A percentile compares a stretch with the other conserved stretches of the same genome.
Evolutionary conservation across 2,888 invertebrate species (phyloP).

Genomic region (Pycnomerus fuliginosus): DNA sequence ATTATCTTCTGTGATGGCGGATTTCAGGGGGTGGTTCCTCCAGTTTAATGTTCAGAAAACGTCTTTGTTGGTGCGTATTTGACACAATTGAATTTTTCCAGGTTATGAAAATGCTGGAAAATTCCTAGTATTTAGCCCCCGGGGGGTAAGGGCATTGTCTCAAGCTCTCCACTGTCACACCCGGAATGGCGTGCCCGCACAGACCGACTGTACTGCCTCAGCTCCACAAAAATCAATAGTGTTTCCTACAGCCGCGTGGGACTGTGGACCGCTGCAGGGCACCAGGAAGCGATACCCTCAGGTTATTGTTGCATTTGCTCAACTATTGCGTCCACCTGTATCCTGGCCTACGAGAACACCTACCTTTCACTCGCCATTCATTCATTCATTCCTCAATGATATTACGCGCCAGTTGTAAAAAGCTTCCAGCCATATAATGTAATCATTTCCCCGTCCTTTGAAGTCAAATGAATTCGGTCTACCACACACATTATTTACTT

Average conservation of each 20-base stretch:
- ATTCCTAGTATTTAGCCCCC: slow-evolving; percentile 26
- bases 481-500: too few relatives aligned
- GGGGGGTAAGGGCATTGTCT: slow-evolving; percentile 29
- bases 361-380: slow-evolving; percentile 8
- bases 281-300: slow-evolving; percentile 30
- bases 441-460: slow-evolving; percentile 7
- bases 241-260: slow-evolving; percentile 34
- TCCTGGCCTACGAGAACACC: not conserved
- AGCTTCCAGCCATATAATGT: slow-evolving; percentile 17
- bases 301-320: slow-evolving; percentile 9
- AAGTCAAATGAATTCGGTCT: too few relatives aligned
- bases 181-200: slow-evolving; percentile 33
- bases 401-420: slow-evolving; percentile 12
- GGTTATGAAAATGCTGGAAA: too few relatives aligned
- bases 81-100: too few relatives aligned
- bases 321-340: slow-evolving; percentile 2
- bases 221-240: slow-evolving; percentile 46
- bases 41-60: too few relatives aligned
- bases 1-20: too few relatives aligned
- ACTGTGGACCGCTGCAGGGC: slow-evolving; percentile 34
- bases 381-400: slow-evolving; percentile 15
- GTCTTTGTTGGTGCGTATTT: too few relatives aligned
- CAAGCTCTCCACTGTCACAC: slow-evolving; percentile 31
- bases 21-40: too few relatives aligned
- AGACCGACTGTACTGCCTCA: slow-evolving; percentile 37